Evolutionary conservation across 30 jellyfish, hydroid and myxozoan species (phyloP), one percentile per base, ranked within the genome.

Genomic region (Aurelia sp.): DNA sequence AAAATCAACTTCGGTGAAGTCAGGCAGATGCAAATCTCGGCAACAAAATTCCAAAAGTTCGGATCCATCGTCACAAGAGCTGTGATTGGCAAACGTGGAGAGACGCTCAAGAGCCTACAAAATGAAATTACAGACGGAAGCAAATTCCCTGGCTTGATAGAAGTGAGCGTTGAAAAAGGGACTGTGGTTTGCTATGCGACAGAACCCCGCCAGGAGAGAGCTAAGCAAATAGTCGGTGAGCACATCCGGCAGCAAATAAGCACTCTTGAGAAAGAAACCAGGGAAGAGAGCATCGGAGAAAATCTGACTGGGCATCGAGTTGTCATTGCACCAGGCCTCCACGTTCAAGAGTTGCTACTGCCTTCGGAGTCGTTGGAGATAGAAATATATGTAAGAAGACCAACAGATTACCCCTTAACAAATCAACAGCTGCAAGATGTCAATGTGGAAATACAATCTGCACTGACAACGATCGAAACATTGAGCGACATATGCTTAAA

Each of bases 61-160:
- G 89, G 89, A 13, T 67, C 89, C 30, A 13, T 73, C 18, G 84
- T 76, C 44, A 62, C 38, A 40, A 69, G 63, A 21, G 3, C 57
- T 15, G 80, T 78, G 52, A 78, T 78, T 63, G 89, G 67, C 16
- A 78, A 47, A 16, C 78, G 89, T 4, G 78, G 72, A 65, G 90
- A 10, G 40, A 57, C 27, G 13, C 63, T n/a, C n/a, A 73, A 74
- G 68, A 83, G n/a, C 20, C 61, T 74, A 73, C 84, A 62, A 47
- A 68, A 51, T 11, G 27, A 18, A 24, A 76, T 76, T 2, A 76
- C 9, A 19, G 30, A 60, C 6, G 16, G n/a, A 30, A 62, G 76
- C n/a, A 19, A 24, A 59, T 13, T 24, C 27, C 76, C 87, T 27
- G 87, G 87, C 22, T 17, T 76, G 76, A 40, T 76, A 5, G 76